A percentile compares a stretch with the other conserved stretches of the same genome.
These are phyloP conservation scores for Clarias gariepinus DNA, from an alignment of 2,113 vertebrate genomes.

Conservation along the genomic window DNA sequence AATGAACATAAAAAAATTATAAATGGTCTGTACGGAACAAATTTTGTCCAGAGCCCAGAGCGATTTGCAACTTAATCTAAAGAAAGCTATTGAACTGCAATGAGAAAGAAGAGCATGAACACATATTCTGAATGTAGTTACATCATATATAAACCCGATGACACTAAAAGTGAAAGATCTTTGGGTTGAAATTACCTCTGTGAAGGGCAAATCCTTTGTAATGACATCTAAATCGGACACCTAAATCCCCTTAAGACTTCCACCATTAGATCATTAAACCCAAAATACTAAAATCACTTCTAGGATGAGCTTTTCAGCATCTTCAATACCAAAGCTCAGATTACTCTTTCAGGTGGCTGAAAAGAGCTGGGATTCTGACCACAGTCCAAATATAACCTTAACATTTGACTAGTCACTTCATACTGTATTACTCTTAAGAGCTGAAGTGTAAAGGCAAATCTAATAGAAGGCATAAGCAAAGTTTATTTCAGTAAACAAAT, in stretches of 20 bases:
- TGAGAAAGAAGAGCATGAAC: neutral
- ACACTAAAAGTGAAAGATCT: neutral
- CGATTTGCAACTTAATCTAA: slow-evolving; percentile 12
- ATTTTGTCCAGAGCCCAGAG: slow-evolving; percentile 11
- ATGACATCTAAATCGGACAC: slow-evolving; percentile 65
- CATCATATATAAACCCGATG: slow-evolving; percentile 18
- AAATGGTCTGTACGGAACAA: too few relatives aligned
- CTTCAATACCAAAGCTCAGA: slow-evolving; percentile 45
- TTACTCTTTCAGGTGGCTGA: neutral
- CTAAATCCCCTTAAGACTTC: slow-evolving; percentile 63
- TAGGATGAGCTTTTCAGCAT: slow-evolving; percentile 32
- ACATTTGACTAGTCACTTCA: neutral
- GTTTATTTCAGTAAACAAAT: slow-evolving; percentile 18
- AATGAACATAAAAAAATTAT: neutral
- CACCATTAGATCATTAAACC: slow-evolving; percentile 60
- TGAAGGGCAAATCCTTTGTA: slow-evolving; percentile 53
- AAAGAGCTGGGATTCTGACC: neutral
- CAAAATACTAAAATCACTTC: slow-evolving; percentile 62
- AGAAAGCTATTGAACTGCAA: neutral
- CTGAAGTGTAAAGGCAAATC: neutral
- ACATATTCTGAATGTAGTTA: neutral
- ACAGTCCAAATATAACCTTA: slow-evolving; percentile 1
- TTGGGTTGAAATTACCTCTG: slow-evolving; percentile 37
- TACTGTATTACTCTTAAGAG: neutral
- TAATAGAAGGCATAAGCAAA: neutral